Base-by-base conservation (phyloP, 2,113 vertebrate genomes). In the Pipra filicauda region DNA sequence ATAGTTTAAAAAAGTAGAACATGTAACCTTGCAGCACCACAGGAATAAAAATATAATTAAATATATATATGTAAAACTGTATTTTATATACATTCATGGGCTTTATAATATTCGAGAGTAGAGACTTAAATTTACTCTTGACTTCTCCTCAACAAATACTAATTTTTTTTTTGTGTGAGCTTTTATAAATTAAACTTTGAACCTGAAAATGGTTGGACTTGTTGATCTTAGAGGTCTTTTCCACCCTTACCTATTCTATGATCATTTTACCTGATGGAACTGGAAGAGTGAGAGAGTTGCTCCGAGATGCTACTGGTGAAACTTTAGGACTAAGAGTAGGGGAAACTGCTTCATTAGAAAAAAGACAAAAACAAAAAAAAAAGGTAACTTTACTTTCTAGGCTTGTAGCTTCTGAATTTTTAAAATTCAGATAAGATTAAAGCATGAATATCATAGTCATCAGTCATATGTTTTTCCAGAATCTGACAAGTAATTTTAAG, bases 261-360 rank as follows among this genome's bases (percentile, higher is more conserved):
- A 44, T 33, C 27, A 61, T 75, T 96, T 94, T 97, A 99, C 98
- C 98, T 78, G 97, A 84, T 15, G 97, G 97, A 55, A 98, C 95
- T n/a, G 98, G 95, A 41, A 98, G 85, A 35, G 97, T 96, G 62
- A 98, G 77, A 3, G 98, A 98, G 95, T 92, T 98, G 97, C 97
- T 99, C 95, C 93, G 90, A n/a, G 98, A 99, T 27, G 97, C 91
- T n/a, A 79, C 64, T 0, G 98, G 98, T 88, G 98, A 99, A 46
- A 98, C 93, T 74, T 98, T 95, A 12, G 98, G 98, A 58, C 98
- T 99, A 90, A 97, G 97, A 74, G 97, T 96, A 16, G 98, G 98
- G 51, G 98, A 98, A 75, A 98, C 92, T 46, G 96, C 98, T 99
- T 96, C 55, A 91, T 90, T 93, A 77, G 88, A 92, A 75, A 28